Base-by-base conservation (phyloP, 2,888 invertebrate genomes). In the Clanis bilineata region DNA sequence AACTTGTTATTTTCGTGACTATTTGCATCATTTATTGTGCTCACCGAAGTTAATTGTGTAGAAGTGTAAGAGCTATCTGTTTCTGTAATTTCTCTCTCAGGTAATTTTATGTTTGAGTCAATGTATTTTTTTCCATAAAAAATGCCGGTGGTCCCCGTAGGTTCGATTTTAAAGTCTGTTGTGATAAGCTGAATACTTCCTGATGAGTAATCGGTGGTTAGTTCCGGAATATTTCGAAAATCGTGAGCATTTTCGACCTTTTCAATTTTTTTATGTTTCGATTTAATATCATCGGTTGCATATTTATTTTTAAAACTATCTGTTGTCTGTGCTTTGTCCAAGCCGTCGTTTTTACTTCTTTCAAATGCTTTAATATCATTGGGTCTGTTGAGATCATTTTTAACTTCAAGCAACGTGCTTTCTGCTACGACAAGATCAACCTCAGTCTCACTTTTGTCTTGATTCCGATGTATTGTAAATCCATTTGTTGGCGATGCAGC, bases 401-500 rank as follows among this genome's bases (percentile, higher is more conserved):
- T 78, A 18, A 80, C 71, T 69, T 81, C 78, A 28, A 80, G 62
- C 38, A 72, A 59, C 22, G 76, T 64, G 59, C 80, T 85, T 59
- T 76, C 83, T 58, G 74, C 77, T 41, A 66, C 72, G 5, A 69
- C 67, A 18, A 83, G 38, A 43, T 63, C 61, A 56, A 38, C 51
- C 28, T 68, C 65, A n/a, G 63, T 64, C 9, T 62, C 58, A 22
- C 62, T 64, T 32, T 67, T 69, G 39, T 51, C 60, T 25, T 45
- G 43, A 0, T 61, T 54, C 23, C 76, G 76, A 60, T 68, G 70
- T 56, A 83, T 69, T 23, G 83, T 72, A 67, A 85, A 86, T 51
- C 83, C 79, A 63, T 69, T 74, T 51, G 72, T 77, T 62, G 76
- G 72, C 67, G 77, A 74, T 69, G 74, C 76, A 61, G 76, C 71